A percentile compares a stretch with the other conserved stretches of the same genome.
These are phyloP conservation scores for Hirudinaria manillensis DNA, from an alignment of 2,888 invertebrate species.

Conservation along the genomic window DNA sequence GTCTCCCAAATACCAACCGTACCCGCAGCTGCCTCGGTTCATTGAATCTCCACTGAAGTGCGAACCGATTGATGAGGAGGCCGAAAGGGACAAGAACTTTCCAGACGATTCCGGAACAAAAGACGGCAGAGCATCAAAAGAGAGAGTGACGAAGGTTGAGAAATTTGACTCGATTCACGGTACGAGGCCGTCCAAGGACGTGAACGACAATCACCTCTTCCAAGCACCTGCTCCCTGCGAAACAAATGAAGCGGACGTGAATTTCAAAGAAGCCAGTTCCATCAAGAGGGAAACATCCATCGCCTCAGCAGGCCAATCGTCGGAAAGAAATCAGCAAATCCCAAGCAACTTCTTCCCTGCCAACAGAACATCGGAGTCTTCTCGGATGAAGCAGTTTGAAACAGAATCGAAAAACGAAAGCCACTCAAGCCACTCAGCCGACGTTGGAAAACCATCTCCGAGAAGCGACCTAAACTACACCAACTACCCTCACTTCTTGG, in stretches of 20 bases:
- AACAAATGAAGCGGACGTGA: background rate
- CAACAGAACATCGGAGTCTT: background rate
- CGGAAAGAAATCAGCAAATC: background rate
- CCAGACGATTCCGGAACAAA: background rate
- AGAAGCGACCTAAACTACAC: background rate
- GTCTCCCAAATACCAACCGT: constrained; percentile 5
- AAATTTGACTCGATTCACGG: too few relatives aligned
- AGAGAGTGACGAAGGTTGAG: too few relatives aligned
- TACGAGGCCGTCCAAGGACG: background rate
- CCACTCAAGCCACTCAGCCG: background rate
- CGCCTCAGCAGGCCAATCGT: background rate
- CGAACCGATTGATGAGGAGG: background rate
- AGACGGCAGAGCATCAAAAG: too few relatives aligned
- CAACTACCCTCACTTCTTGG: background rate
- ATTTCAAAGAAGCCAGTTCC: background rate
- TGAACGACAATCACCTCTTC: constrained; percentile 1
- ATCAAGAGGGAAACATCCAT: constrained; percentile 1
- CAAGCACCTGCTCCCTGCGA: background rate
- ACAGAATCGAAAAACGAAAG: background rate
- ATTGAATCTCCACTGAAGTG: background rate
- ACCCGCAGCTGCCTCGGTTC: background rate
- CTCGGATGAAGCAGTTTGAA: background rate
- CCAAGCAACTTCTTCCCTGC: background rate
- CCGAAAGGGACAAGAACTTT: background rate
- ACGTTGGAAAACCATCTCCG: too few relatives aligned